Conservation (phyloP, 1,140 invertebrate species). For the Pectinophora gossypiella region DNA sequence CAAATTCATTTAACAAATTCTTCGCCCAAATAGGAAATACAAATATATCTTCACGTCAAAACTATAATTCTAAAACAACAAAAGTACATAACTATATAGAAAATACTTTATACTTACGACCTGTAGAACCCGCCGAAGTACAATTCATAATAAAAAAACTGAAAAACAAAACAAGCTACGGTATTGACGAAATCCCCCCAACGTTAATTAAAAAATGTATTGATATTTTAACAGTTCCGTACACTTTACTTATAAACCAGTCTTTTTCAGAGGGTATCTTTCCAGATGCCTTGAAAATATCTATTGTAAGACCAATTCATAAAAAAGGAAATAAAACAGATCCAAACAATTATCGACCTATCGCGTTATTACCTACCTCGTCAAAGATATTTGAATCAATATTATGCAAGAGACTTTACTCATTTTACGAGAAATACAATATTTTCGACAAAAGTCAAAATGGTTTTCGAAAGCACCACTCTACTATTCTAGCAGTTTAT, state of each 20-base stretch:
- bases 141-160: background rate
- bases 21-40: background rate
- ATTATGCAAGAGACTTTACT: background rate
- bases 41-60: too few relatives aligned
- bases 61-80: background rate
- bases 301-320: conserved; percentile 3
- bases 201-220: conserved; percentile 2
- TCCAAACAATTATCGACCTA: conserved; percentile 6
- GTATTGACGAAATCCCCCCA: conserved; percentile 6
- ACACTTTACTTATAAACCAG: conserved; percentile 3
- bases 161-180: conserved; percentile 3
- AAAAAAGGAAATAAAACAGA: conserved; percentile 4
- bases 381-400: conserved; percentile 8
- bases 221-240: background rate
- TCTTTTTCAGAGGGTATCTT: conserved; percentile 1
- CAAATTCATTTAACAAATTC: background rate
- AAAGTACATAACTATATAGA: background rate
- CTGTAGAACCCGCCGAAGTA: background rate
- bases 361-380: background rate
- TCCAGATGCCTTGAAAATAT: conserved; percentile 8
- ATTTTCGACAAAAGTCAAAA: background rate
- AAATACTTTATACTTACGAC: background rate
- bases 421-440: conserved; percentile 6
- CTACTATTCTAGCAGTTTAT: conserved; percentile 2
- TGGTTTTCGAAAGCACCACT: conserved; percentile 5